Base-by-base conservation (phyloP, 2,888 invertebrate species). In the Teinopalpus imperialis region DNA sequence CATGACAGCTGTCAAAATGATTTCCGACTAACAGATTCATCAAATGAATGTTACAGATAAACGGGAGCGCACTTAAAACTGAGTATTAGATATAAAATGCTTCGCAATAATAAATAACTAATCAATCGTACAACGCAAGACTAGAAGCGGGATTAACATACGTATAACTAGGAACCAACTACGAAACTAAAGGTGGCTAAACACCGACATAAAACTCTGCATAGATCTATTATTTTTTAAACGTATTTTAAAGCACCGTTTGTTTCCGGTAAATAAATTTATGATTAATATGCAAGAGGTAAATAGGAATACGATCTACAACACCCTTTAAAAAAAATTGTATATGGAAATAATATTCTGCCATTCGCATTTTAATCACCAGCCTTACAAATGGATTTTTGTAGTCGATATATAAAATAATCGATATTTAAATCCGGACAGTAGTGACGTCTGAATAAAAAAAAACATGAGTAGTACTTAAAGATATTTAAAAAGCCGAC, bases 71-170 rank as follows among this genome's bases (percentile, higher is more conserved):
- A 62, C 56, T 56, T 60, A 36, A 16, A 26, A 53, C 59, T 74
- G 75, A 75, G 76, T 75, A 74, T 74, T 74, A 68, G 59, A 61
- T 26, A 20, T 54, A 36, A 48, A 54, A 53, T 47, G 46, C 48
- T 44, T 50, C 40, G 44, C 43, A 32, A 46, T 24, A 39, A 66
- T 58, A 59, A 60, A 59, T 59, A 43, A 49, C 44, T 47, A 48
- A 42, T 48, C 45, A 48, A 49, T 48, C 53, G 67, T 67, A 71
- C 69, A 63, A 69, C 73, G 60, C 61, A 60, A 65, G 79, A 81
- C 81, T 77, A 79, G 77, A 75, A 68, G 70, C 74, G 57, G 61
- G 54, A 40, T 43, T 52, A 47, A 48, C 35, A 47, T 43, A 36
- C 21, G 20, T 43, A 8, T 46, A 43, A 36, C 29, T 30, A 43